These are phyloP conservation scores for Xylocampa areola DNA, from an alignment of 2,888 invertebrate species.

Conservation along the genomic window DNA sequence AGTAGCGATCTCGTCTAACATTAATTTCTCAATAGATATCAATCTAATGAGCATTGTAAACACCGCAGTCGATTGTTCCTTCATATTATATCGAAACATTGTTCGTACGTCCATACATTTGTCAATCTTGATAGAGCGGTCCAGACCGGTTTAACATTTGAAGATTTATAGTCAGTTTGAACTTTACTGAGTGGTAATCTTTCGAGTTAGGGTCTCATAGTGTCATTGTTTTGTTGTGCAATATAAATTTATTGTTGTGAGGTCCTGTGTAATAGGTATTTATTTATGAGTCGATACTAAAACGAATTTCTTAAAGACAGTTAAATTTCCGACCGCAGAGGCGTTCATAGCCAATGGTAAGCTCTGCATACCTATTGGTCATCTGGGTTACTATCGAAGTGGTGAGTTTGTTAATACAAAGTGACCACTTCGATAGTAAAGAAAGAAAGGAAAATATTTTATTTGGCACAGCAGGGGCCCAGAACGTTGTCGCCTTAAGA, in stretches of 20 bases:
- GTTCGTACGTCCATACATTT: conserved; percentile 64
- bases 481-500: too few species aligned
- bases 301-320: too few species aligned
- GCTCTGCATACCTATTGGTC: too few species aligned
- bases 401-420: too few species aligned
- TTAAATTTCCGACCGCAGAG: too few species aligned
- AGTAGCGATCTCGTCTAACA: conserved; percentile 47
- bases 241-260: conserved; percentile 10
- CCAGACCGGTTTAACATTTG: conserved; percentile 58
- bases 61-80: conserved; percentile 42
- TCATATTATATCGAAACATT: conserved; percentile 63
- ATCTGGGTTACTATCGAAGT: too few species aligned
- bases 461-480: too few species aligned
- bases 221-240: conserved; percentile 27
- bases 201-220: conserved; percentile 18
- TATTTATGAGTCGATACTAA: too few species aligned
- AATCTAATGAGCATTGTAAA: conserved; percentile 57
- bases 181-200: conserved; percentile 46
- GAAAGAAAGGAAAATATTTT: too few species aligned
- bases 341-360: too few species aligned
- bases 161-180: conserved; percentile 56
- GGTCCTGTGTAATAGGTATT: too few species aligned
- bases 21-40: conserved; percentile 48
- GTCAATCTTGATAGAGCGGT: conserved; percentile 57
- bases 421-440: too few species aligned